Evolutionary conservation across 1,140 invertebrate genomes (phyloP), one percentile per base, ranked within the genome.

Genomic region (Dinothrombium tinctorium): DNA sequence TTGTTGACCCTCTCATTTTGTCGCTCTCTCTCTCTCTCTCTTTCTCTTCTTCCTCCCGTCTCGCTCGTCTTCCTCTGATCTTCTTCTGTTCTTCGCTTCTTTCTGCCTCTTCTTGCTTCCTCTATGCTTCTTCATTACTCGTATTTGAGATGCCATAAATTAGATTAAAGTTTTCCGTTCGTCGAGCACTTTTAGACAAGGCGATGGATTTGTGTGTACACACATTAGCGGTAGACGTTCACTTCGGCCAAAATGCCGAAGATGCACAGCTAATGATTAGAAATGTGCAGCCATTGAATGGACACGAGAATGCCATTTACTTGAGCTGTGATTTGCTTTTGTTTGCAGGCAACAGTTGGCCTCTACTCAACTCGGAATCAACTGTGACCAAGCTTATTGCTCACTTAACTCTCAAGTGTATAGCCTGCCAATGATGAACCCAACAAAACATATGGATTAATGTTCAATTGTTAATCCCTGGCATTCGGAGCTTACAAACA

Each of bases 11-110:
- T 15, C 8, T 26, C 24, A 19, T 8, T 21, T n/a, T n/a, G 21
- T 2, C 21, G 33, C 40, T 14, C 33, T 35, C 33, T 31, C 40
- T 14, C 40, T 39, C 40, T 31, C 33, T 37, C 31, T 38, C 24
- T 38, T 20, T 36, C 2, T 29, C 17, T 29, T 15, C 28, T n/a
- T 29, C 3, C 28, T 29, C 28, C 15, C 28, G 28, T 15, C 28
- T 29, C 4, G 15, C 15, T 15, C 28, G 15, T 11, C 28, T n/a
- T n/a, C 15, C 3, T 29, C 15, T 15, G 12, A 11, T 29, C 3
- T 15, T 29, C 28, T 29, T 15, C 15, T 15, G 28, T 15, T 15
- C 15, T 29, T 29, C 28, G 12, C 15, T 29, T 4, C 28, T 15
- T n/a, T 29, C 2, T 15, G 28, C 28, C 15, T 15, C 15, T 15